A percentile compares a stretch with the other conserved stretches of the same genome.
Evolutionary conservation across 2,888 invertebrate genomes (phyloP).

Genomic region (Alitta virens): DNA sequence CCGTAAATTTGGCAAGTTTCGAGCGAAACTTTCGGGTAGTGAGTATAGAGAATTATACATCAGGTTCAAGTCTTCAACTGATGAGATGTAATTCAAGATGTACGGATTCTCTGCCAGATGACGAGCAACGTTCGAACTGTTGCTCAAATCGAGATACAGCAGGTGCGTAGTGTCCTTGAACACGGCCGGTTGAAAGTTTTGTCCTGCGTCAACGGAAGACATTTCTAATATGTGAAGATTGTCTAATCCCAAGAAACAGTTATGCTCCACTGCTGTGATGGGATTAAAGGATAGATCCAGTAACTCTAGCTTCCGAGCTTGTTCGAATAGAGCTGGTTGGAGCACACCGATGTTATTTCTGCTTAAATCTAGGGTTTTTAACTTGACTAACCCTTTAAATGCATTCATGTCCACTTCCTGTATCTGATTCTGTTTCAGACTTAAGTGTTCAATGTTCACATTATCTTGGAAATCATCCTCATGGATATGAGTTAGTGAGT

Average conservation of each 20-base stretch:
- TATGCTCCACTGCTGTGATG: constrained; percentile 18
- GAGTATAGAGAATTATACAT: constrained; percentile 66
- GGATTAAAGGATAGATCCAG: constrained; percentile 36
- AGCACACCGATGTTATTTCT: constrained; percentile 22
- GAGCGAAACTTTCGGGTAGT: constrained; percentile 69
- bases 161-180: constrained; percentile 30
- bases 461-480: constrained; percentile 16
- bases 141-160: constrained; percentile 33
- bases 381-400: constrained; percentile 23
- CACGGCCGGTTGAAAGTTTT: background rate
- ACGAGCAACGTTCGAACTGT: constrained; percentile 27
- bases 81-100: constrained; percentile 6
- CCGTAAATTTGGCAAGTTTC: constrained; percentile 70
- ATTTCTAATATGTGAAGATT: constrained; percentile 30
- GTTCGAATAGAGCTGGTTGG: constrained; percentile 18
- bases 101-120: constrained; percentile 16
- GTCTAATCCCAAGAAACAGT: constrained; percentile 26
- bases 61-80: constrained; percentile 65
- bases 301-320: constrained; percentile 17
- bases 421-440: constrained; percentile 33
- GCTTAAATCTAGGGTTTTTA: constrained; percentile 27
- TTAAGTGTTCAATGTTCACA: constrained; percentile 26
- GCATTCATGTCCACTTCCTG: constrained; percentile 17
- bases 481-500: constrained; percentile 24
- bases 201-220: constrained; percentile 22